Base-by-base conservation (phyloP, 1,140 invertebrate species). In the Achroia grisella region DNA sequence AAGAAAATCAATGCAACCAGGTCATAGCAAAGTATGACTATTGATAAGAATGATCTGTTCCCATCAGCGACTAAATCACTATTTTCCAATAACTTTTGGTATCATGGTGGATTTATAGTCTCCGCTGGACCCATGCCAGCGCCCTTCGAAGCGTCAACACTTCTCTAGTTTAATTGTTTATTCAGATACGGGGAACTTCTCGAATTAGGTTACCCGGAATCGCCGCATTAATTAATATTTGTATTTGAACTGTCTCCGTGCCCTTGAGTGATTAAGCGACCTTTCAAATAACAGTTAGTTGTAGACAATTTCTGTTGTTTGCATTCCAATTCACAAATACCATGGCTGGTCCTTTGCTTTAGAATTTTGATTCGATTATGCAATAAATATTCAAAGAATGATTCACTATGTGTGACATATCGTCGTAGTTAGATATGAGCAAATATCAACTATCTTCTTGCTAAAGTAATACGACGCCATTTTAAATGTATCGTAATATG, bases 181-280 rank as follows among this genome's bases (percentile, higher is more conserved):
- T 78, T 77, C 70, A 77, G 73, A 77, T 71, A 77, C 71, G 70
- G 60, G 53, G 59, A 81, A 83, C 62, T 79, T 83, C 71, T 66
- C 64, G 62, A 81, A 79, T 81, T 81, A 81, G 77, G 75, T 79
- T 70, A 79, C 56, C 69, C 73, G 70, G 75, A 80, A 80, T 73
- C 55, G 69, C 64, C 68, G 68, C 63, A 72, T 79, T 83, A 83
- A 83, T 83, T 83, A 81, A 80, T 83, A 79, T 81, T 81, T 79
- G 70, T 68, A 62, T 81, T 83, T 78, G 63, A 76, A 79, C 74
- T 74, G 68, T 72, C 71, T 71, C 68, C 65, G 54, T 75, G 67
- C 64, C 67, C 66, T 70, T 71, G 58, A 67, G 67, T 77, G 63
- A 75, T 75, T 77, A 71, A 75, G 62, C 56, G 60, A 71, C 63